phyloP scores from a whole-genome alignment of 2,797 vertebrate species.

The Peromyscus eremicus region DNA sequence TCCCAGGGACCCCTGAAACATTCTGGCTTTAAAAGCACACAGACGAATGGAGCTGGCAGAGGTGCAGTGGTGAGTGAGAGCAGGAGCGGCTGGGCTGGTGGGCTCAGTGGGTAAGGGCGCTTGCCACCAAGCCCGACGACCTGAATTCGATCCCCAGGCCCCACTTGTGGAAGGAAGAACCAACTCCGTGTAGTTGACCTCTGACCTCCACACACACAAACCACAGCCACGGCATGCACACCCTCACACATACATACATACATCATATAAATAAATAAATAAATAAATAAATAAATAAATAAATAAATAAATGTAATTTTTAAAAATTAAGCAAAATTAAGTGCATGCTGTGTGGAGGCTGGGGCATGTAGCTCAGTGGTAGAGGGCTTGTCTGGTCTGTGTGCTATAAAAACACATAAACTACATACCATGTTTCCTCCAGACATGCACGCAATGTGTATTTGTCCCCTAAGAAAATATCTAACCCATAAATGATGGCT shows the following conservation, averaged over 20 bases:
- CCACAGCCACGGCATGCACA: neutral
- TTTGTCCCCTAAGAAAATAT: neutral
- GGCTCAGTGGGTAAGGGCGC: neutral
- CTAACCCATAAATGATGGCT: neutral
- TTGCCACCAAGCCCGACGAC: neutral
- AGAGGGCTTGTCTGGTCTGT: neutral
- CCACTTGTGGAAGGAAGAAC: too few relatives aligned
- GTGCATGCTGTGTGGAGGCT: neutral
- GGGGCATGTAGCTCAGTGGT: neutral
- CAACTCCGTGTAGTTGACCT: neutral
- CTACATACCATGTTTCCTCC: neutral
- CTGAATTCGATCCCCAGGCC: neutral
- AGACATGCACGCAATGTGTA: too few relatives aligned
- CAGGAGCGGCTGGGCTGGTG: neutral
- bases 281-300: neutral
- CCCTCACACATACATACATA: neutral
- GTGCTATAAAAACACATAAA: neutral
- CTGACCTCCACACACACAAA: neutral
- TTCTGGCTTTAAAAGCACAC: neutral
- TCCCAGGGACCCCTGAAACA: neutral
- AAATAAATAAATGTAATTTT: neutral
- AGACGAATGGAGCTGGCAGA: neutral
- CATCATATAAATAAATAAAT: too few relatives aligned
- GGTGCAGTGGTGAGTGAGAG: neutral
- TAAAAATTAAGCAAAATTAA: neutral